Conservation (phyloP, 2,113 vertebrate genomes). For the Hemicordylus capensis region DNA sequence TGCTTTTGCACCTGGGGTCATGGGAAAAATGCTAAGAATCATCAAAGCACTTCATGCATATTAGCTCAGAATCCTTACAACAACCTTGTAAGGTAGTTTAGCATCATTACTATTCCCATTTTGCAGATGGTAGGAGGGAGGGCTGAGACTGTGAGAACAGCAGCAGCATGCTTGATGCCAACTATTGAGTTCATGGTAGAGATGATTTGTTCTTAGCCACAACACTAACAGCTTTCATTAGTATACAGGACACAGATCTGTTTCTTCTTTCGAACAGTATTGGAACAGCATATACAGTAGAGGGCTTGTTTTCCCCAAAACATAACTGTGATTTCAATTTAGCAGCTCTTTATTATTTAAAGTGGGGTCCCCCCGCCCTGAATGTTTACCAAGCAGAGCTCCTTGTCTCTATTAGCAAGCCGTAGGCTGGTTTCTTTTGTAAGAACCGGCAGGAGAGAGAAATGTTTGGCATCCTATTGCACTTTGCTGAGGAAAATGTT, state of each 20-base stretch:
- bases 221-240: neutral
- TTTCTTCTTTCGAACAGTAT: conserved; percentile 50
- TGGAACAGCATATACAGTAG: conserved; percentile 53
- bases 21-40: neutral
- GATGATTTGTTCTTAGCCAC: neutral
- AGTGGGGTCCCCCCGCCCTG: conserved; percentile 55
- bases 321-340: conserved; percentile 61
- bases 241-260: conserved; percentile 52
- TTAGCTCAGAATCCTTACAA: neutral
- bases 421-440: conserved; percentile 72
- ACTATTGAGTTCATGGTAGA: neutral
- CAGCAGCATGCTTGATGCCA: neutral
- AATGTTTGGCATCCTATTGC: conserved; percentile 76
- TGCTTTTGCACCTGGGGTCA: neutral
- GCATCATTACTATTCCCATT: neutral
- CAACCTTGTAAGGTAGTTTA: neutral
- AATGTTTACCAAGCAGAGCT: conserved; percentile 69
- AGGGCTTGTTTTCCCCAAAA: conserved; percentile 59
- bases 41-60: neutral
- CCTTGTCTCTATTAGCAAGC: conserved; percentile 68
- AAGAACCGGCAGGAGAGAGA: conserved; percentile 73
- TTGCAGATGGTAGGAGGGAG: neutral
- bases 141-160: neutral
- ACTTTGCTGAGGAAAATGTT: conserved; percentile 78
- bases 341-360: conserved; percentile 73